These are phyloP conservation scores for Perca fluviatilis DNA, from an alignment of 2,113 vertebrate species.

Conservation along the genomic window DNA sequence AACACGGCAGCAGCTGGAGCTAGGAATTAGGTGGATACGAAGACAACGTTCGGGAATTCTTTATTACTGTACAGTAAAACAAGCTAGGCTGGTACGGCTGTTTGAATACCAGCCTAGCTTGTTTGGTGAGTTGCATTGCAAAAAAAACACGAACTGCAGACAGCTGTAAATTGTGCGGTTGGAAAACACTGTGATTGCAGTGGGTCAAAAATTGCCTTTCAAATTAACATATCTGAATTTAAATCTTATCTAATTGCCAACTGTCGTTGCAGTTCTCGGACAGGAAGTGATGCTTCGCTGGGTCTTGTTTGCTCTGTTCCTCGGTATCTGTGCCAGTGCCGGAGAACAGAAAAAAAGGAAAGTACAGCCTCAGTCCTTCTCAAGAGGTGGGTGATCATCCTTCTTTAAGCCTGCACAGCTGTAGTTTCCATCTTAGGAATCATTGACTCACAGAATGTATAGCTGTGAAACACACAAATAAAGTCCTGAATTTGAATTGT, in stretches of 20 bases:
- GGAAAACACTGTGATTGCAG: background rate
- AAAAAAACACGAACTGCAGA: background rate
- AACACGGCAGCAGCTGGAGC: background rate
- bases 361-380: slow-evolving; percentile 23
- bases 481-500: background rate
- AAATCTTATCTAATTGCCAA: background rate
- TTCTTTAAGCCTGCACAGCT: background rate
- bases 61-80: too few species aligned
- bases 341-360: slow-evolving; percentile 43
- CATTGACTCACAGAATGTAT: background rate
- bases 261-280: slow-evolving; percentile 17
- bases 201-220: background rate
- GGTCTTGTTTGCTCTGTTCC: slow-evolving; percentile 53
- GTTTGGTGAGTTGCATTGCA: slow-evolving; percentile 29
- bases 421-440: background rate
- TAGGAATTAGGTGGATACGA: too few species aligned
- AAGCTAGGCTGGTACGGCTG: too few species aligned
- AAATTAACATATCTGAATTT: background rate
- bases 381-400: slow-evolving; percentile 68
- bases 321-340: slow-evolving; percentile 55
- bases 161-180: background rate
- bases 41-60: background rate
- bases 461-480: background rate
- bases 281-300: slow-evolving; percentile 65
- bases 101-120: slow-evolving; percentile 1